Evolutionary conservation across 2,888 invertebrate genomes (phyloP).

Genomic region (Schizotus pectinicornis): DNA sequence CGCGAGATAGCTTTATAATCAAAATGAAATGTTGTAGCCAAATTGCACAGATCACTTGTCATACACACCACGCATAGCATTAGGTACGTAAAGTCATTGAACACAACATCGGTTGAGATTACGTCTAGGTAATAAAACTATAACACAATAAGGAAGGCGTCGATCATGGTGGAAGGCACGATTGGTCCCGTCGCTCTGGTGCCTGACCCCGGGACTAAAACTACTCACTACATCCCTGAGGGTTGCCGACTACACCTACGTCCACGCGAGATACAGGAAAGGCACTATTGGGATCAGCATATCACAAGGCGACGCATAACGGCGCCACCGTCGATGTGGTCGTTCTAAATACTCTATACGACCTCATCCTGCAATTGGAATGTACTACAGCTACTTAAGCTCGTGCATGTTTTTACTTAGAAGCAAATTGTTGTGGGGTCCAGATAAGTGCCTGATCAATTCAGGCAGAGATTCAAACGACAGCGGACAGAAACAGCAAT

Average conservation of each 20-base stretch:
- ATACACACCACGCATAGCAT: constrained; percentile 55
- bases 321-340: constrained; percentile 34
- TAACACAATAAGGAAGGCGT: constrained; percentile 46
- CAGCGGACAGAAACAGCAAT: constrained; percentile 87
- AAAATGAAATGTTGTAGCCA: constrained; percentile 48
- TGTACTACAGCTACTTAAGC: constrained; percentile 45
- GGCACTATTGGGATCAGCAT: constrained; percentile 46
- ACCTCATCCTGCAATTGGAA: constrained; percentile 44
- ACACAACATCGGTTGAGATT: constrained; percentile 57
- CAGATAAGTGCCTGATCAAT: constrained; percentile 84
- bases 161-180: constrained; percentile 41
- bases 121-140: constrained; percentile 44
- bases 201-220: constrained; percentile 42
- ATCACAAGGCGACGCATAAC: constrained; percentile 39
- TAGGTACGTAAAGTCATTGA: constrained; percentile 58
- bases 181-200: constrained; percentile 44
- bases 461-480: constrained; percentile 87
- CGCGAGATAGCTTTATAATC: constrained; percentile 4
- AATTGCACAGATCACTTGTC: constrained; percentile 45
- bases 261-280: constrained; percentile 40
- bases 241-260: constrained; percentile 47
- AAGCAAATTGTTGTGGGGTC: constrained; percentile 86
- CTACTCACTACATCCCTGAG: constrained; percentile 48
- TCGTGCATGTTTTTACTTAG: constrained; percentile 86
- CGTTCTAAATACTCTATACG: constrained; percentile 46